Base-by-base conservation (phyloP, 2,797 vertebrate genomes). In the Tiaroga cobitis region DNA sequence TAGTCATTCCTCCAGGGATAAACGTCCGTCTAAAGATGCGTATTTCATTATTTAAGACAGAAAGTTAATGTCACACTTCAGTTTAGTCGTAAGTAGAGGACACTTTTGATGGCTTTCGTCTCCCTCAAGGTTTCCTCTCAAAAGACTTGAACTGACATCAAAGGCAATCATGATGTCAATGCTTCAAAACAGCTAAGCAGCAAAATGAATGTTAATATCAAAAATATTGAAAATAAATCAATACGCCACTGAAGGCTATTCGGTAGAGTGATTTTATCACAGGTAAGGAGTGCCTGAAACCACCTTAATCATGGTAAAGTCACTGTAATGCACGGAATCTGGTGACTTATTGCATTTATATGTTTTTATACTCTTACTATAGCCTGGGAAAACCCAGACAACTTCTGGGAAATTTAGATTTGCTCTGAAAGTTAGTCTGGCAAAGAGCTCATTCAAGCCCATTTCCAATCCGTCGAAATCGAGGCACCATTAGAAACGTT, bases 91-190 rank as follows among this genome's bases (percentile, higher is more conserved):
- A 73, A 82, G 80, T 68, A n/a, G 75, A 74, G 1, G 16, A 70
- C 43, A 86, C 81, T 16, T 67, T 73, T 51, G 32, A 84, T 49
- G 75, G 26, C 84, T 59, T 29, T 67, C 72, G 5, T 68, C 70
- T 74, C 72, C 86, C 75, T 61, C 73, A 86, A 78, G 82, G 87
- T 85, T 90, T 83, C 79, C 75, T 90, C 87, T 77, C 77, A 34
- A 85, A 29, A 59, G 83, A 87, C 87, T 83, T 88, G 46, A 76
- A 56, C 88, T 70, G 86, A 91, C 89, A 87, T 73, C 84, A 91
- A 90, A 87, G 9, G 76, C 88, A 68, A 78, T 80, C 26, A 68
- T 78, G 34, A 59, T 61, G n/a, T n/a, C n/a, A n/a, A 16, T n/a
- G 51, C 51, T 78, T 83, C n/a, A 51, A 77, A 83, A 77, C 34